Percentiles rank a stretch among this genome's conserved stretches.
These are phyloP conservation scores for Macrocentrus cingulum DNA, from an alignment of 1,140 invertebrate species.

Conservation along the genomic window DNA sequence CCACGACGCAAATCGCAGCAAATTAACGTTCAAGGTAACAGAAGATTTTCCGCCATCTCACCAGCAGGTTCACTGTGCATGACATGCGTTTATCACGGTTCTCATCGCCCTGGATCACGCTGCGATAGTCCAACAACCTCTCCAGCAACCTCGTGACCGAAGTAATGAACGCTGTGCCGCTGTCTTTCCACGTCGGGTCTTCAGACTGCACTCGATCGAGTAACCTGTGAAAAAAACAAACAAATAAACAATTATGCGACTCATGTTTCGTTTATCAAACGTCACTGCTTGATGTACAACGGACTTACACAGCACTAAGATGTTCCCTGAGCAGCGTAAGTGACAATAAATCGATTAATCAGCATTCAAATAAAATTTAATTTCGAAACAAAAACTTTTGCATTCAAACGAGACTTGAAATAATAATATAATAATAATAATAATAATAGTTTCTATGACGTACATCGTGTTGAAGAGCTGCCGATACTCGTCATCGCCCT, in stretches of 20 bases:
- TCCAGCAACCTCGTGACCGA: slow-evolving; percentile 88
- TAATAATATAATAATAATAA: slow-evolving; percentile 24
- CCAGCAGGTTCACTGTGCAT: slow-evolving; percentile 93
- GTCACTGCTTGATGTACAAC: not conserved
- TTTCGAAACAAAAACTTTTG: too few relatives aligned
- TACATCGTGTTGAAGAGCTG: slow-evolving; percentile 92
- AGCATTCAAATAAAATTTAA: too few relatives aligned
- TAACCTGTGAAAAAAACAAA: slow-evolving; percentile 62
- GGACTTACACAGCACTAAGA: slow-evolving; percentile 86
- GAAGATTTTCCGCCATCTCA: slow-evolving; percentile 47
- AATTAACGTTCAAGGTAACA: slow-evolving; percentile 3
- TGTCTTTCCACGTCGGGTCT: slow-evolving; percentile 86
- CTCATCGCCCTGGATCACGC: slow-evolving; percentile 88
- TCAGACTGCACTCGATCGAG: slow-evolving; percentile 83
- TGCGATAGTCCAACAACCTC: slow-evolving; percentile 87
- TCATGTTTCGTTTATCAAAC: not conserved
- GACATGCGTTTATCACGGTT: slow-evolving; percentile 94
- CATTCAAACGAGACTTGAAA: slow-evolving; percentile 19
- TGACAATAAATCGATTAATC: slow-evolving; percentile 10
- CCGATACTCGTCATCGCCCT: slow-evolving; percentile 90
- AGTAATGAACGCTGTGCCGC: slow-evolving; percentile 86
- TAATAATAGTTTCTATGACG: slow-evolving; percentile 53
- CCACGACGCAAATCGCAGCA: slow-evolving; percentile 19
- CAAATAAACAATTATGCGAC: not conserved
- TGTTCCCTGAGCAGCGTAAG: slow-evolving; percentile 76